Conservation (phyloP, 2,797 vertebrate genomes). For the Geotrypetes seraphini region DNA sequence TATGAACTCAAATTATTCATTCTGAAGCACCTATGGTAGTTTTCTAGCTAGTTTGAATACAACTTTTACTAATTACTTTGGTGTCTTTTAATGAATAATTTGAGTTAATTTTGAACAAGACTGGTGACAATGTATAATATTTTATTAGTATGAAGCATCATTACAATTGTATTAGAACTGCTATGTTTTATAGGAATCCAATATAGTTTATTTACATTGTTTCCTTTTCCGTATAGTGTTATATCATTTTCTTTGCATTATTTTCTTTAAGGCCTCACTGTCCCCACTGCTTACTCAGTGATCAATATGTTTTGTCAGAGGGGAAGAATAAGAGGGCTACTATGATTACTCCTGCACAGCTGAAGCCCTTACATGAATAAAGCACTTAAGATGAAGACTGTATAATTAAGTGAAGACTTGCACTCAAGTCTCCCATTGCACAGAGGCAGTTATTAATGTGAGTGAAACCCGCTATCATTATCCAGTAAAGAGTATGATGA, state of each 20-base stretch:
- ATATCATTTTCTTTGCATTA: neutral
- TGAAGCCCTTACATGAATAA: conserved; percentile 36
- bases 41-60: too few species aligned
- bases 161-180: neutral
- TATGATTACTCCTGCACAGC: neutral
- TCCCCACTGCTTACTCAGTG: neutral
- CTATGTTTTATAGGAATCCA: neutral
- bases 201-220: neutral
- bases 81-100: too few species aligned
- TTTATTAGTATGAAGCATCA: neutral
- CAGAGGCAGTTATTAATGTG: conserved; percentile 46
- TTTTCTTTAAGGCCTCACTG: conserved; percentile 2
- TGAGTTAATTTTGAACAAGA: too few species aligned
- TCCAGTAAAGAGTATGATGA: conserved; percentile 66
- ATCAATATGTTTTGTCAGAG: conserved; percentile 9
- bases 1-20: too few species aligned
- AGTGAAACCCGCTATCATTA: conserved; percentile 72
- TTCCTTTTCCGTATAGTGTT: neutral
- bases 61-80: too few species aligned
- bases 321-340: conserved; percentile 8
- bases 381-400: conserved; percentile 46
- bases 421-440: conserved; percentile 39
- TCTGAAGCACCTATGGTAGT: too few species aligned
- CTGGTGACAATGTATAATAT: too few species aligned
- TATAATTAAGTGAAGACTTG: conserved; percentile 55